A percentile compares a stretch with the other conserved stretches of the same genome.
Evolutionary conservation across 2,797 vertebrate genomes (phyloP).

Genomic region (Decapterus maruadsi): DNA sequence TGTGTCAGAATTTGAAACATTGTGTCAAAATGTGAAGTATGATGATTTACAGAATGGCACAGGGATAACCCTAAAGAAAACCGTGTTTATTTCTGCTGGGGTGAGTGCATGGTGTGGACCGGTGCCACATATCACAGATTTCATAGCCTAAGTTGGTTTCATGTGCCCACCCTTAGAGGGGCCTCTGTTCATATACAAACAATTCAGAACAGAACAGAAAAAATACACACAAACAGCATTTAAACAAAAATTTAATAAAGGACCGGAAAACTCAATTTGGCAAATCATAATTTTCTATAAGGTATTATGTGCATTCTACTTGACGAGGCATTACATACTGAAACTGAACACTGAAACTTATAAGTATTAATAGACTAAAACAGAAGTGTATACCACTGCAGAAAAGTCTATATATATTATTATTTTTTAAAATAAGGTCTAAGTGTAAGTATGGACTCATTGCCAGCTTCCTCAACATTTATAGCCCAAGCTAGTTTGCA

Average conservation of each 20-base stretch:
- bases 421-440: background rate
- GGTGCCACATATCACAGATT: constrained; percentile 9
- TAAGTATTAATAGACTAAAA: background rate
- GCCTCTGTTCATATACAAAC: constrained; percentile 1
- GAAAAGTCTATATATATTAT: background rate
- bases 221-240: background rate
- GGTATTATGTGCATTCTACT: background rate
- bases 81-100: constrained; percentile 26
- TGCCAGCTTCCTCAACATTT: background rate
- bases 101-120: constrained; percentile 7
- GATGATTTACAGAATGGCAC: background rate
- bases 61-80: background rate
- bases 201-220: background rate
- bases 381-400: too few species aligned
- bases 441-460: background rate
- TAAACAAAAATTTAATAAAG: background rate
- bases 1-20: background rate
- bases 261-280: too few species aligned
- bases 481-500: background rate
- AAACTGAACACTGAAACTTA: background rate
- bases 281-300: background rate
- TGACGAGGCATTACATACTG: background rate
- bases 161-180: background rate
- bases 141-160: constrained; percentile 28
- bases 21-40: background rate